Base-by-base conservation (phyloP, 2,113 vertebrate species). In the Amphiprion ocellaris region DNA sequence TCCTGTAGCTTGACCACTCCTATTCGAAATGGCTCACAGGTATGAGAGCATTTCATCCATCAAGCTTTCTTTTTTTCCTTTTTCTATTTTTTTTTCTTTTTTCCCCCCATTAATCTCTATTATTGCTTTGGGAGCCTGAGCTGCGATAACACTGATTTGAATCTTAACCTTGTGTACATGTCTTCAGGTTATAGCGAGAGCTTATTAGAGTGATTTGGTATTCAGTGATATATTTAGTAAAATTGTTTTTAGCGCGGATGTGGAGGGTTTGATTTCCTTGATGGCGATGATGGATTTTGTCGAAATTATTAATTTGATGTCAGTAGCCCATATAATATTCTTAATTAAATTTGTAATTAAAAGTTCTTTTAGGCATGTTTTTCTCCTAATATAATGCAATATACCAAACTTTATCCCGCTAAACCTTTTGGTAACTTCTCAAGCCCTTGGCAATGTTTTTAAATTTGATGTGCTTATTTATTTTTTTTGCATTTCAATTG, bases 51-150 rank as follows among this genome's bases (percentile, higher is more conserved):
- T 75, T 86, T 74, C 60, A 83, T 87, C 70, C 66, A 81, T 84
- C 77, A 86, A 63, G 15, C 47, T 24, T 69, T 62, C 12, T 41
- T 19, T 47, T 50, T 63, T 49, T 5, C 21, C 15, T 17, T 24
- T 44, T 55, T 60, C 11, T 17, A 2, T 46, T 39, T 24, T 39
- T 50, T 19, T 33, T 33, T 33, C 7, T 54, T n/a, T 30, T 41
- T 69, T 76, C 56, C 14, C 14, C 16, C 47, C 56, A 70, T 82
- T 74, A 82, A 71, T 80, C 69, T 69, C 64, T 10, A 63, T 83
- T 90, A 89, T 85, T 90, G 83, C 84, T 85, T 70, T 86, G 81
- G 86, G 83, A 89, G 79, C 67, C 76, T 50, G 71, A 77, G 62
- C 68, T 69, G 39, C 3, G 23, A 79, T 73, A 80, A 74, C 60